Conservation (phyloP, 1,140 invertebrate species). For the Caenorhabditis tropicalis region DNA sequence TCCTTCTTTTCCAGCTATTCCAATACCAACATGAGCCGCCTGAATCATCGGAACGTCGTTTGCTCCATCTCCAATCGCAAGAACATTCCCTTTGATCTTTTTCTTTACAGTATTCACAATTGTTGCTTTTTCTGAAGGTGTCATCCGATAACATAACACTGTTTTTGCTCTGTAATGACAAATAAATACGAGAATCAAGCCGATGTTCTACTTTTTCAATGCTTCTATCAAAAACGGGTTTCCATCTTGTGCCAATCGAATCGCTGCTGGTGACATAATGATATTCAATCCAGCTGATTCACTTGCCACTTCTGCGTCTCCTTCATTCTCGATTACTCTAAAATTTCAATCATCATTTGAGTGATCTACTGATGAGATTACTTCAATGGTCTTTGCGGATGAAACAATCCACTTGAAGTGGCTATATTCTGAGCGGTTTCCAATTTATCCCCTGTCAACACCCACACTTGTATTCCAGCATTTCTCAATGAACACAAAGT, state of each 20-base stretch:
- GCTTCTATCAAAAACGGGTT: background rate
- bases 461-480: conserved; percentile 92
- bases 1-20: conserved; percentile 62
- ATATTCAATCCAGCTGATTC: conserved; percentile 39
- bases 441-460: conserved; percentile 96
- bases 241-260: background rate
- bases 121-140: conserved; percentile 93
- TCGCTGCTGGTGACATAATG: conserved; percentile 36
- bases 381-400: conserved; percentile 32
- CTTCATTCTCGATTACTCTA: conserved; percentile 20
- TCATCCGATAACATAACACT: conserved; percentile 94
- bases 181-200: background rate
- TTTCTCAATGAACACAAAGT: conserved; percentile 85
- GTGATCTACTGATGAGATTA: background rate
- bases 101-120: conserved; percentile 87
- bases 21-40: conserved; percentile 93
- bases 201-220: background rate
- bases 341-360: background rate
- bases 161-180: conserved; percentile 59
- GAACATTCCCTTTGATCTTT: conserved; percentile 80
- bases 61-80: conserved; percentile 94
- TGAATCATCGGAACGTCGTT: conserved; percentile 99
- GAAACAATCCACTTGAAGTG: conserved; percentile 50
- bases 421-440: conserved; percentile 83
- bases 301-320: conserved; percentile 24